Evolutionary conservation across 2,113 vertebrate species (phyloP).

Genomic region (Aegypius monachus): DNA sequence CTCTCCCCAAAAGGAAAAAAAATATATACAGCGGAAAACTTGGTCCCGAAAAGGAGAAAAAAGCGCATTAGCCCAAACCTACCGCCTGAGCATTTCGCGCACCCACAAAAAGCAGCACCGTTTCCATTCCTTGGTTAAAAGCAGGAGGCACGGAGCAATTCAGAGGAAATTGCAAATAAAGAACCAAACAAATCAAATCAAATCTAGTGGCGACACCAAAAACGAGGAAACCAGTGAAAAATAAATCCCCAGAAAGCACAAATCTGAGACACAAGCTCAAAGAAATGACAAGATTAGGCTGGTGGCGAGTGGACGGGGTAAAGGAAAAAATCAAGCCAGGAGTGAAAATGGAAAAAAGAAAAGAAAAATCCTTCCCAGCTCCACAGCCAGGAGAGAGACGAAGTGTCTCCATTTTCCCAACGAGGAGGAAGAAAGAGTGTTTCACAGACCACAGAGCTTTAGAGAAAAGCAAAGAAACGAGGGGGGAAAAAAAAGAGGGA

Average conservation of each 20-base stretch:
- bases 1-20: neutral
- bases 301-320: neutral
- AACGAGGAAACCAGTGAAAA: slow-evolving; percentile 43
- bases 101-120: slow-evolving; percentile 40
- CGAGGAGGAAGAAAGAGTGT: slow-evolving; percentile 66
- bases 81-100: slow-evolving; percentile 45
- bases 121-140: slow-evolving; percentile 41
- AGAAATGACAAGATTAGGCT: slow-evolving; percentile 17
- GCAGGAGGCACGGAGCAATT: neutral
- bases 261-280: slow-evolving; percentile 9
- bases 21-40: neutral
- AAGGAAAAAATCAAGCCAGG: slow-evolving; percentile 32
- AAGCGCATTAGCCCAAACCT: slow-evolving; percentile 35
- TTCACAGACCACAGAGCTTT: slow-evolving; percentile 72
- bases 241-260: slow-evolving; percentile 45
- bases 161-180: slow-evolving; percentile 34
- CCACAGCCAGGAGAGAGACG: slow-evolving; percentile 47
- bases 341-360: slow-evolving; percentile 47
- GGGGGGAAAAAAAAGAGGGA: slow-evolving; percentile 71
- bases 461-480: slow-evolving; percentile 69
- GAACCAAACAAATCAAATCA: neutral
- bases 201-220: slow-evolving; percentile 1
- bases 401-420: slow-evolving; percentile 73
- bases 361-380: slow-evolving; percentile 63
- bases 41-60: neutral